Conservation (phyloP, 2,888 invertebrate species). For the Trichogramma evanescens region DNA sequence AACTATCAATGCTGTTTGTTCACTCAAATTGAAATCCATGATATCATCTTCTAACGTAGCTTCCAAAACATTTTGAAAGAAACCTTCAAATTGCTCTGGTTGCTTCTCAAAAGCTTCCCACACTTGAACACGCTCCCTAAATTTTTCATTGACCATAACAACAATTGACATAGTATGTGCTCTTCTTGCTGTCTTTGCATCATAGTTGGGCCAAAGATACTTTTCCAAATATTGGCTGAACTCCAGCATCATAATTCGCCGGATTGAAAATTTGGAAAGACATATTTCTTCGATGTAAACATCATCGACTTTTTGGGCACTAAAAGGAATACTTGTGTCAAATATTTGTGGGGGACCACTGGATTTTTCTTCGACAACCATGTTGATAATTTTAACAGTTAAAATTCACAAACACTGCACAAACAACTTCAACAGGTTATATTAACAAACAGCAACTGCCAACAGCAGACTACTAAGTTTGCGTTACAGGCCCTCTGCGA, state of each 20-base stretch:
- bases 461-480: no score
- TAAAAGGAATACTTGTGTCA: slow-evolving; percentile 65
- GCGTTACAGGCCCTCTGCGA: no score
- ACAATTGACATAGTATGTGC: slow-evolving; percentile 95
- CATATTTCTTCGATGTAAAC: slow-evolving; percentile 83
- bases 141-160: slow-evolving; percentile 98
- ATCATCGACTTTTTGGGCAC: slow-evolving; percentile 75
- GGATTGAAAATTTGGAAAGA: slow-evolving; percentile 73
- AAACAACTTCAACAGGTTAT: background rate
- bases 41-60: slow-evolving; percentile 63
- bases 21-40: slow-evolving; percentile 50
- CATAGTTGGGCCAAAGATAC: slow-evolving; percentile 94
- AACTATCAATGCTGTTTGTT: slow-evolving; percentile 81
- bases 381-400: slow-evolving; percentile 86
- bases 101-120: slow-evolving; percentile 86
- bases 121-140: slow-evolving; percentile 90
- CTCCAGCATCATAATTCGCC: slow-evolving; percentile 92
- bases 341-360: slow-evolving; percentile 59
- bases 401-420: slow-evolving; percentile 41
- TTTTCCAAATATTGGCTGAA: slow-evolving; percentile 96
- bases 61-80: slow-evolving; percentile 74
- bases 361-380: no score
- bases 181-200: slow-evolving; percentile 63
- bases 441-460: no score
- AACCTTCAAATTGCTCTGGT: slow-evolving; percentile 69